Conservation (phyloP, 2,113 vertebrate species). For the Hippocampus guttulatus region DNA sequence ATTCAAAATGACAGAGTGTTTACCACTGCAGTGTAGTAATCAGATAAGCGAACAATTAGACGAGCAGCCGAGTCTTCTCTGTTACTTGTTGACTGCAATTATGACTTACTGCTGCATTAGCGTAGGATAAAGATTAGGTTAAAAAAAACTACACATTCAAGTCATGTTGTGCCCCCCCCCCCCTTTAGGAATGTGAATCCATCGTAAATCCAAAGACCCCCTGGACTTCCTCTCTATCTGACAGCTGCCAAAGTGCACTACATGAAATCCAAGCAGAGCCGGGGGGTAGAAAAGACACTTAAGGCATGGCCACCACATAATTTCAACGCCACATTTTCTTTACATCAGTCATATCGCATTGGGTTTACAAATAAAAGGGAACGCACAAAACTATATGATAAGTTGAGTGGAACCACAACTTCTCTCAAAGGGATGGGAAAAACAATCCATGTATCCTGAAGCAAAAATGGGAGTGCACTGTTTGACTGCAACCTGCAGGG, state of each 20-base stretch:
- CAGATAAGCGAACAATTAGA: too few relatives aligned
- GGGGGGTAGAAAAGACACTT: conserved; percentile 53
- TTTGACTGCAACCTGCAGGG: background rate
- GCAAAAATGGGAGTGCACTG: background rate
- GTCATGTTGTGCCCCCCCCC: too few relatives aligned
- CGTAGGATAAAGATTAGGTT: too few relatives aligned
- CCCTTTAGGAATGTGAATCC: too few relatives aligned
- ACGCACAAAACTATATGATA: conserved; percentile 23
- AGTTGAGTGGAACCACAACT: conserved; percentile 5
- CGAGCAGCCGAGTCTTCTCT: too few relatives aligned
- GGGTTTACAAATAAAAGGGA: conserved; percentile 37
- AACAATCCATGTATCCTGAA: background rate
- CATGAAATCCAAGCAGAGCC: conserved; percentile 30
- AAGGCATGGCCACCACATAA: conserved; percentile 49
- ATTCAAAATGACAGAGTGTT: too few relatives aligned
- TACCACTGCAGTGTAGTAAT: too few relatives aligned
- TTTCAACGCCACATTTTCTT: conserved; percentile 25
- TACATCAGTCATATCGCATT: conserved; percentile 51
- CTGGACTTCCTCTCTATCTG: conserved; percentile 25
- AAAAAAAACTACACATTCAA: too few relatives aligned
- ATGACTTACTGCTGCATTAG: too few relatives aligned
- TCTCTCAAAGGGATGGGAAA: background rate
- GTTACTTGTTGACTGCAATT: too few relatives aligned
- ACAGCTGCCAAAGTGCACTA: conserved; percentile 28
- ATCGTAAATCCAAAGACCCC: background rate